Evolutionary conservation across 2,888 invertebrate species (phyloP).

Genomic region (Escarpia spicata): DNA sequence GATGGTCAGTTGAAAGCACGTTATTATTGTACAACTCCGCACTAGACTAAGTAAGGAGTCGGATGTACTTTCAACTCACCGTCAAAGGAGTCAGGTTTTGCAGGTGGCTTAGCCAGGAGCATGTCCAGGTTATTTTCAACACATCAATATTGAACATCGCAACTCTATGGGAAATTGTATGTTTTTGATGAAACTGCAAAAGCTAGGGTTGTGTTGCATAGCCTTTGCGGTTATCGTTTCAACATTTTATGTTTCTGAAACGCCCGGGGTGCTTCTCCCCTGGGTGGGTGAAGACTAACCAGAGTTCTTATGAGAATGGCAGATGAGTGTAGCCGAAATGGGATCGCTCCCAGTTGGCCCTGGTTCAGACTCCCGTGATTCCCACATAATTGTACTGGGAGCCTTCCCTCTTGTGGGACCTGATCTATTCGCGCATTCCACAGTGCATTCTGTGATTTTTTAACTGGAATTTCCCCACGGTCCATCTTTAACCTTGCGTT

Average conservation of each 20-base stretch:
- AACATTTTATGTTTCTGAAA: not conserved
- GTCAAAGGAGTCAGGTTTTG: too few relatives aligned
- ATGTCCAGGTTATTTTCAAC: too few relatives aligned
- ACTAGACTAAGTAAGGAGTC: too few relatives aligned
- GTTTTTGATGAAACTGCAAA: not conserved
- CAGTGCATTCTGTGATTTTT: not conserved
- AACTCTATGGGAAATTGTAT: too few relatives aligned
- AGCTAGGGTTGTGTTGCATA: not conserved
- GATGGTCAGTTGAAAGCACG: too few relatives aligned
- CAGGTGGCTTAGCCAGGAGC: too few relatives aligned
- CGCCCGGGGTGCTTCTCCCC: not conserved
- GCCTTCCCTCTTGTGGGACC: not conserved
- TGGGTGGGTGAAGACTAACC: not conserved
- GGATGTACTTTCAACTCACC: too few relatives aligned
- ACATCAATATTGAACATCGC: too few relatives aligned
- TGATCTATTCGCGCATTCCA: not conserved
- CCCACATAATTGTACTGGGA: not conserved
- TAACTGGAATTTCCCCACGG: not conserved
- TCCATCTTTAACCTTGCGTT: slow-evolving; percentile 1
- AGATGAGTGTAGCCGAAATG: not conserved
- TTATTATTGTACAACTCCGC: too few relatives aligned
- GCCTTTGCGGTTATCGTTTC: not conserved
- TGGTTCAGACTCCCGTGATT: not conserved
- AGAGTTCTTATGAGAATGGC: not conserved
- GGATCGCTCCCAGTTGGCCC: not conserved